Percentiles rank a stretch among this genome's conserved stretches.
Conservation (phyloP, 2,113 vertebrate species). For the Odocoileus hemionus region DNA sequence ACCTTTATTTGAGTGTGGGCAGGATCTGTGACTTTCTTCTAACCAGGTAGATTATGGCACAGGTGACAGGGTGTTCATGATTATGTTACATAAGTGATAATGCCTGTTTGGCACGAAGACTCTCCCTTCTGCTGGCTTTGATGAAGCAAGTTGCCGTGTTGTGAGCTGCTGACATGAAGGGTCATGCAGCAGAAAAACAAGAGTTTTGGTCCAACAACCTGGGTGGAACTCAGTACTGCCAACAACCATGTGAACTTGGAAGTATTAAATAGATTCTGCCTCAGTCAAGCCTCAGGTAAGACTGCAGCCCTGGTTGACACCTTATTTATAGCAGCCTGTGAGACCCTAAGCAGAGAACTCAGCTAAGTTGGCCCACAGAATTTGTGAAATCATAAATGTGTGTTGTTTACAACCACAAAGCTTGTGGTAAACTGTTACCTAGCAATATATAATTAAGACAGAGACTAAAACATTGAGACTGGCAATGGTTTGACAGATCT, state of each 20-base stretch:
- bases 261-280: neutral
- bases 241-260: neutral
- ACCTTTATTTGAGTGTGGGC: neutral
- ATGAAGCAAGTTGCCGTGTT: neutral
- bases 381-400: neutral
- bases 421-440: neutral
- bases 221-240: neutral
- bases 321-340: neutral
- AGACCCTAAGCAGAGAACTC: neutral
- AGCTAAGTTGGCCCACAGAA: neutral
- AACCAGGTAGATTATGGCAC: neutral
- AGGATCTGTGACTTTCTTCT: neutral
- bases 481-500: neutral
- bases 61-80: neutral
- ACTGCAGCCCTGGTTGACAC: neutral
- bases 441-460: neutral
- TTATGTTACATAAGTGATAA: neutral
- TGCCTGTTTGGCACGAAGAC: neutral
- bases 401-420: neutral
- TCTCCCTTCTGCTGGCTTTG: neutral
- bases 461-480: neutral
- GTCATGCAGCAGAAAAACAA: neutral
- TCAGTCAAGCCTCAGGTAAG: neutral
- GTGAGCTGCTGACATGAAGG: neutral
- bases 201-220: neutral